Evolutionary conservation across 2,113 vertebrate species (phyloP).

Genomic region (Burhinus oedicnemus): DNA sequence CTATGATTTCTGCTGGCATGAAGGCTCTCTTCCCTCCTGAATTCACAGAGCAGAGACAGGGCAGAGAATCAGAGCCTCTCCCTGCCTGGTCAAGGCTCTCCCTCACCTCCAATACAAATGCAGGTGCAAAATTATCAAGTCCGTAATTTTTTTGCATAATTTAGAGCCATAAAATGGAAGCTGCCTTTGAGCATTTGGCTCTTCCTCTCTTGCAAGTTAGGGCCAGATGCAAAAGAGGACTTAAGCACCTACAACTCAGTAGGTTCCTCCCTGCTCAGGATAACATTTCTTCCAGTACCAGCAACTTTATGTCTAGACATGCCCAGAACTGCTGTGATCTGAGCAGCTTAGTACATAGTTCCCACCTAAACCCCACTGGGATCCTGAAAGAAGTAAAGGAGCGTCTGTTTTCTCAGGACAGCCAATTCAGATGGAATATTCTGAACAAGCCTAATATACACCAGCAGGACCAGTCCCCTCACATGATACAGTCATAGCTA

Average conservation of each 20-base stretch:
- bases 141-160: background rate
- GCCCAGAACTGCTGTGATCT: constrained; percentile 31
- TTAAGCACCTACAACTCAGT: constrained; percentile 29
- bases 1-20: background rate
- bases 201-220: constrained; percentile 55
- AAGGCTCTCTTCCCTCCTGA: background rate
- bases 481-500: accelerated
- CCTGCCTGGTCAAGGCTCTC: background rate
- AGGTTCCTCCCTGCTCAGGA: constrained; percentile 54
- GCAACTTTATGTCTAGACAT: constrained; percentile 53
- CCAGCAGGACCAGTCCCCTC: background rate
- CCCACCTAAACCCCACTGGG: background rate
- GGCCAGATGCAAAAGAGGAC: constrained; percentile 47
- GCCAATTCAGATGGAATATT: background rate
- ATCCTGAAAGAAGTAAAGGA: background rate
- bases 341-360: background rate
- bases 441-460: background rate
- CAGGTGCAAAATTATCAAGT: constrained; percentile 4
- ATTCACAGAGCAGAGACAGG: background rate
- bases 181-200: constrained; percentile 60
- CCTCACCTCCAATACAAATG: background rate
- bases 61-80: background rate
- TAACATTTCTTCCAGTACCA: constrained; percentile 62
- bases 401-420: background rate
- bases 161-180: constrained; percentile 31